These are phyloP conservation scores for Drosophila lini DNA, from an alignment of 1,140 invertebrate genomes.

Conservation along the genomic window DNA sequence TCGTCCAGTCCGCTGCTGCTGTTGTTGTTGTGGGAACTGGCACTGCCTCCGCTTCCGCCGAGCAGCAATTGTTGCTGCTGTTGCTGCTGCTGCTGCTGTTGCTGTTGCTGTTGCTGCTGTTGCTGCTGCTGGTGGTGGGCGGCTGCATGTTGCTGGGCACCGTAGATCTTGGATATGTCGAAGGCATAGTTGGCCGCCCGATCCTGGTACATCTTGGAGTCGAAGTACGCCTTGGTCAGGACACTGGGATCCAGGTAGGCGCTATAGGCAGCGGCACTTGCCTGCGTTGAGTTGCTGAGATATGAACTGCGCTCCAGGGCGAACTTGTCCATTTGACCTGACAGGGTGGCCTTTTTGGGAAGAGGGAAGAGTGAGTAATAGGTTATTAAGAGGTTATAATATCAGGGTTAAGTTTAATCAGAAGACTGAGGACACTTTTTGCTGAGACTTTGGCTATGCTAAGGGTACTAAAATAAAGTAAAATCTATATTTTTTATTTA, in stretches of 20 bases:
- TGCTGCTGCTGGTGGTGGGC: conserved; percentile 77
- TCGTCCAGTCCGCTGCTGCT: conserved; percentile 76
- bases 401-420: background rate
- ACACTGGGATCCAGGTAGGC: conserved; percentile 91
- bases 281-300: conserved; percentile 78
- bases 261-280: conserved; percentile 74
- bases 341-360: conserved; percentile 62
- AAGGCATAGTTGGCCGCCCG: conserved; percentile 87
- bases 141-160: conserved; percentile 73
- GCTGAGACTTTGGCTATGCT: too few relatives aligned
- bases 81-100: conserved; percentile 71
- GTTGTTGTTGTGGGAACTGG: conserved; percentile 75
- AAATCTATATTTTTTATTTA: background rate
- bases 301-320: conserved; percentile 84
- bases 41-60: conserved; percentile 47
- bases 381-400: background rate
- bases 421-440: background rate
- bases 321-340: conserved; percentile 84
- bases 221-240: conserved; percentile 91
- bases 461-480: too few relatives aligned
- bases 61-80: conserved; percentile 64
- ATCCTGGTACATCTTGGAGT: conserved; percentile 92
- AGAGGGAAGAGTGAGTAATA: background rate
- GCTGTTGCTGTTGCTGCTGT: conserved; percentile 66
- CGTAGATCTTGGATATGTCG: conserved; percentile 90